These are phyloP conservation scores for Neoitamus cyanurus DNA, from an alignment of 2,888 invertebrate genomes.

Conservation along the genomic window DNA sequence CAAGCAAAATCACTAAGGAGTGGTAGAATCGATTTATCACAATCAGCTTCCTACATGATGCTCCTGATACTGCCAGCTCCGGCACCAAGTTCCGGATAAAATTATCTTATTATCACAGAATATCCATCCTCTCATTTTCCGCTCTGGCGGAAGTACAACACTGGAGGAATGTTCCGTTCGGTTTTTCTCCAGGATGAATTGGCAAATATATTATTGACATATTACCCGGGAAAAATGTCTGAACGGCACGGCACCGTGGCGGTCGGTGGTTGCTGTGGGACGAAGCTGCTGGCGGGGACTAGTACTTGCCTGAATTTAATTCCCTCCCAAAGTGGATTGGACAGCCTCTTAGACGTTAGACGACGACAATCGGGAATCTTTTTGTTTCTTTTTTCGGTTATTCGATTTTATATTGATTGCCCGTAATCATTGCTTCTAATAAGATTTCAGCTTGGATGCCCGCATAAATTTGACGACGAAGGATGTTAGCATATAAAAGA, in stretches of 20 bases:
- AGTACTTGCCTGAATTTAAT: not conserved
- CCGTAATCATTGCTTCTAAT: not conserved
- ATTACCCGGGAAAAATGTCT: not conserved
- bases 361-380: not conserved
- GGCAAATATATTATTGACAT: conserved; percentile 3
- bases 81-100: not conserved
- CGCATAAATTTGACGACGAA: not conserved
- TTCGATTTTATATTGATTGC: not conserved
- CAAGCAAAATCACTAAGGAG: not conserved
- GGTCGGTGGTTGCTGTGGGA: not conserved
- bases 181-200: not conserved
- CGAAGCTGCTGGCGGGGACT: not conserved
- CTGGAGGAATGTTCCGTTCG: not conserved
- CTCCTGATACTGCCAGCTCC: not conserved
- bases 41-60: not conserved
- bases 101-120: conserved; percentile 9
- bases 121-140: not conserved
- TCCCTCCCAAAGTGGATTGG: not conserved
- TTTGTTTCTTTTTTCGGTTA: not conserved
- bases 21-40: conserved; percentile 1
- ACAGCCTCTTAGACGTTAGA: not conserved
- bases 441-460: not conserved
- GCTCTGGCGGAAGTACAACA: not conserved
- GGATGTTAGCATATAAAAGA: not conserved
- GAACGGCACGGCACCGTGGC: not conserved